Evolutionary conservation across 1,140 invertebrate genomes (phyloP), one percentile per base, ranked within the genome.

Genomic region (Drosophila prosaltans): DNA sequence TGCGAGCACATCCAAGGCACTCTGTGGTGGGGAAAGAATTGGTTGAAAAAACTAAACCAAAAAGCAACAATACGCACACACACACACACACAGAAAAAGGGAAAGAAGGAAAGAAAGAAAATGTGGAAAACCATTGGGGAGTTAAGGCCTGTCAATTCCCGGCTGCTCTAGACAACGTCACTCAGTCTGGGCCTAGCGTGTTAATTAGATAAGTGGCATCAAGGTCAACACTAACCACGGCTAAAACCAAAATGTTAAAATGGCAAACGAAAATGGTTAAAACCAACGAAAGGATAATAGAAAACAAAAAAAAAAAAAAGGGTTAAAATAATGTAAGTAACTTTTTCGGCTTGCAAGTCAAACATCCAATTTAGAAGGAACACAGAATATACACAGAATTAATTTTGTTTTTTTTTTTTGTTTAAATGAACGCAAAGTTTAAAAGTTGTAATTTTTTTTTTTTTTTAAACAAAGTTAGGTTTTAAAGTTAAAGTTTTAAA

Each of bases 141-240:
- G 3, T 9, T 24, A 41, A 11, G 41, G 68, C 57, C 69, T 71
- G 68, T 74, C 74, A 78, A 59, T 64, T 65, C 43, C 11, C 63
- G 30, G 61, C 48, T 10, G 59, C 65, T 62, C 64, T 57, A 62
- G 69, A 55, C 51, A 69, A 71, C 74, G 75, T 72, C 82, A 65
- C 61, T 73, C 36, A 64, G 82, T 86, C 83, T 89, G 84, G 67
- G 69, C 39, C 67, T 68, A 66, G 76, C 76, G 64, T 73, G 84
- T 80, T 83, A 88, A 88, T 88, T 88, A 89, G 83, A 76, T 88
- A 88, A 88, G 84, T 88, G 83, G 84, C 80, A 78, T 79, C 83
- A 88, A 88, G 83, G 83, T 88, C 84, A 81, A 45, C 73, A 88
- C 79, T 88, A 88, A 88, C 21, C 3, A 16, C 9, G 24, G 21